A percentile compares a stretch with the other conserved stretches of the same genome.
These are phyloP conservation scores for Agrypnia vestita DNA, from an alignment of 1,140 invertebrate genomes.

Conservation along the genomic window DNA sequence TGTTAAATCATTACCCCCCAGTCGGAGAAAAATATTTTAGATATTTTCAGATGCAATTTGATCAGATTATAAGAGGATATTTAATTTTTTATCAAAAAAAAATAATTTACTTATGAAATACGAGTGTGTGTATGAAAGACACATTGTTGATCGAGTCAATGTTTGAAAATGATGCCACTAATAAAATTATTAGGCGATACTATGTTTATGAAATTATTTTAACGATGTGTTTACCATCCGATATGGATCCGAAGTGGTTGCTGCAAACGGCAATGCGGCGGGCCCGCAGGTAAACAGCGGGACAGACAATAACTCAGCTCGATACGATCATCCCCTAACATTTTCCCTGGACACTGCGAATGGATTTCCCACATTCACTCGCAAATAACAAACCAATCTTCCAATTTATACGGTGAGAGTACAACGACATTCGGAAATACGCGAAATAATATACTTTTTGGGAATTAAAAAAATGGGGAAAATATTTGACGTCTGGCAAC, in stretches of 20 bases:
- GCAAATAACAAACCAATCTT: slow-evolving; percentile 5
- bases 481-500: neutral
- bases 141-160: no score
- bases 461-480: neutral
- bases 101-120: no score
- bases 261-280: slow-evolving; percentile 53
- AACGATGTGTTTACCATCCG: neutral
- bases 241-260: slow-evolving; percentile 14
- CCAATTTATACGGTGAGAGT: slow-evolving; percentile 12
- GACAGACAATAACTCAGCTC: slow-evolving; percentile 51
- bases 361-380: neutral
- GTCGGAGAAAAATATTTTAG: no score
- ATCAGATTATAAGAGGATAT: no score
- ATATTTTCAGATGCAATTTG: no score
- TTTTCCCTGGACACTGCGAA: slow-evolving; percentile 18
- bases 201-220: neutral
- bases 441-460: neutral
- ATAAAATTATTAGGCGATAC: no score
- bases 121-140: no score
- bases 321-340: slow-evolving; percentile 52
- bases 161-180: no score
- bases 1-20: no score
- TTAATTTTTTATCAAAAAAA: no score
- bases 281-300: slow-evolving; percentile 51
- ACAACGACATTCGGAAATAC: neutral